A percentile compares a stretch with the other conserved stretches of the same genome.
Evolutionary conservation across 2,888 invertebrate species (phyloP).

Genomic region (Synanthedon formicaeformis): DNA sequence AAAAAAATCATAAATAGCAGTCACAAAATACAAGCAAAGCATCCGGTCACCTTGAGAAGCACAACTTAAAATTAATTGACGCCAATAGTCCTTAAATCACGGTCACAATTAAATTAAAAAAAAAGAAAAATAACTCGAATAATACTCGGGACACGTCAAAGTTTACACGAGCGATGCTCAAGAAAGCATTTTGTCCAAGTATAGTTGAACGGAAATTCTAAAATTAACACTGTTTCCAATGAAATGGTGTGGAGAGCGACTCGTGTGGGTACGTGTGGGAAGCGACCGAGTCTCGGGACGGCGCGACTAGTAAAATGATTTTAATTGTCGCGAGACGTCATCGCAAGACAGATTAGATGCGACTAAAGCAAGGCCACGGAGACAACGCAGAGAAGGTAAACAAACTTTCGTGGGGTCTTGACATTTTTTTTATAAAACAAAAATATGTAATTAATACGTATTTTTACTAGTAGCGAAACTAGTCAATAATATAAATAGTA

Average conservation of each 20-base stretch:
- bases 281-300: conserved; percentile 27
- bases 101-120: background rate
- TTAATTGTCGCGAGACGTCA: conserved; percentile 45
- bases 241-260: conserved; percentile 48
- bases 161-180: conserved; percentile 41
- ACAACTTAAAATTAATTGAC: background rate
- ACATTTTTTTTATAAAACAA: too few species aligned
- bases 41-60: conserved; percentile 3
- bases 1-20: conserved; percentile 1
- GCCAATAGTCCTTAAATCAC: background rate
- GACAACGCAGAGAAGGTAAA: too few species aligned
- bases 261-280: conserved; percentile 49
- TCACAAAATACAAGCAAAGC: conserved; percentile 2
- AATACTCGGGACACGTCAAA: conserved; percentile 24
- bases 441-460: too few species aligned
- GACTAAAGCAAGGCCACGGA: too few species aligned
- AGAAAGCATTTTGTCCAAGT: conserved; percentile 55
- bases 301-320: conserved; percentile 40
- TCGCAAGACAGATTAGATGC: background rate
- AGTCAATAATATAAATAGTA: too few species aligned
- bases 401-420: too few species aligned
- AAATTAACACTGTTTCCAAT: conserved; percentile 61
- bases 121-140: conserved; percentile 13
- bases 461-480: too few species aligned
- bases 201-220: conserved; percentile 65